Percentiles rank a stretch among this genome's conserved stretches.
Conservation (phyloP, 2,113 vertebrate species). For the Melospiza melodia region DNA sequence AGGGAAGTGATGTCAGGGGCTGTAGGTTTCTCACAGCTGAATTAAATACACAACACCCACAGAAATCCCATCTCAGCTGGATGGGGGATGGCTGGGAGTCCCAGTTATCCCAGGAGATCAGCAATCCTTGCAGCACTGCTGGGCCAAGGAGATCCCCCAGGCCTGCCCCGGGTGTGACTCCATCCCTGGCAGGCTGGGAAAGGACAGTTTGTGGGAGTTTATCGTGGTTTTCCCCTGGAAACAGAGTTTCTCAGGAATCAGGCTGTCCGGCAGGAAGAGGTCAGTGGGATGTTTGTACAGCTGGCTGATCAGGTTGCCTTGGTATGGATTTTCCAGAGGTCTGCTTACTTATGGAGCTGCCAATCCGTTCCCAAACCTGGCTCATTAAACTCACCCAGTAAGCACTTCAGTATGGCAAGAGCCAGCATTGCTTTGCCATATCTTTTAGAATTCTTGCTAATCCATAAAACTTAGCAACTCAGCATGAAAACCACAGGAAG, state of each 20-base stretch:
- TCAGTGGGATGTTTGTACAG: slow-evolving; percentile 7
- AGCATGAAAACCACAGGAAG: background rate
- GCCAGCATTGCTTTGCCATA: background rate
- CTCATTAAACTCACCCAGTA: background rate
- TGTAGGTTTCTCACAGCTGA: background rate
- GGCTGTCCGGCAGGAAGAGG: background rate
- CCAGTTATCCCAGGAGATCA: background rate
- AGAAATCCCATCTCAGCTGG: background rate
- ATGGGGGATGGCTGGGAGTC: background rate
- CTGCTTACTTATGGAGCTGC: background rate
- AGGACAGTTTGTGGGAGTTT: background rate
- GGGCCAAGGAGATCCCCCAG: background rate
- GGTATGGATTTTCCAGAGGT: background rate
- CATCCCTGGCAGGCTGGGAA: background rate
- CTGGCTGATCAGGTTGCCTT: background rate
- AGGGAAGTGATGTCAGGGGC: background rate
- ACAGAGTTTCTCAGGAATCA: background rate
- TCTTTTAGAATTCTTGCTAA: background rate
- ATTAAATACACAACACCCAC: background rate
- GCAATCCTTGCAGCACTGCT: background rate
- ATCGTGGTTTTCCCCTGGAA: background rate
- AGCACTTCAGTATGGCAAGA: background rate
- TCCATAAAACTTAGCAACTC: background rate
- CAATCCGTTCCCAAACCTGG: background rate
- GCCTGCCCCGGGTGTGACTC: fast-evolving